These are phyloP conservation scores for Thecocarcelia acutangulata DNA, from an alignment of 2,888 invertebrate genomes.

Conservation along the genomic window DNA sequence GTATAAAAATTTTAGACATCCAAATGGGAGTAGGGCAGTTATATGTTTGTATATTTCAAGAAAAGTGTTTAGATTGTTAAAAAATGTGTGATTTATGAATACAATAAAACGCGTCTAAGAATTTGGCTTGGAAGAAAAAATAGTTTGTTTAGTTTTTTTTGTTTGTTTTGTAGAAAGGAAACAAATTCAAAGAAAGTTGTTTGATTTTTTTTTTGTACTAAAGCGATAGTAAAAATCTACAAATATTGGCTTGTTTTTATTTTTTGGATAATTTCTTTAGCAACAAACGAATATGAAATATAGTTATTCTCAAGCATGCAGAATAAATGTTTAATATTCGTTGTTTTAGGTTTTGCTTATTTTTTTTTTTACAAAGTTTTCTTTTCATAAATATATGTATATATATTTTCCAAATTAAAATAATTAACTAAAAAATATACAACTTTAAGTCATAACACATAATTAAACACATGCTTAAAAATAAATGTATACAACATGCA, in stretches of 20 bases:
- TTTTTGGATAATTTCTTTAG: constrained; percentile 41
- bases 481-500: constrained; percentile 60
- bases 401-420: constrained; percentile 72
- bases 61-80: constrained; percentile 35
- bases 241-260: constrained; percentile 65
- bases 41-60: too few species aligned
- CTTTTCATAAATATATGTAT: constrained; percentile 61
- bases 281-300: constrained; percentile 56
- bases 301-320: constrained; percentile 62
- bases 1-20: too few species aligned
- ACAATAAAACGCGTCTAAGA: constrained; percentile 58
- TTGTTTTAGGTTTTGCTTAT: constrained; percentile 55
- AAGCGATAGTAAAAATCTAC: constrained; percentile 71
- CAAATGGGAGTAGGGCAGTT: too few species aligned
- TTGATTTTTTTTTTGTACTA: constrained; percentile 63
- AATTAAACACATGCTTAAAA: constrained; percentile 59
- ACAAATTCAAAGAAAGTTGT: constrained; percentile 62
- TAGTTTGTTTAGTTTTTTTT: constrained; percentile 17
- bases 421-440: constrained; percentile 49
- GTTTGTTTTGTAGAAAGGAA: constrained; percentile 38
- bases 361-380: constrained; percentile 36
- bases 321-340: constrained; percentile 61
- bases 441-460: constrained; percentile 30
- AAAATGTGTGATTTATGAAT: constrained; percentile 35
- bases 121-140: constrained; percentile 48